phyloP scores from a whole-genome alignment of 23 tunicate species.

The Trididemnum miniatum region DNA sequence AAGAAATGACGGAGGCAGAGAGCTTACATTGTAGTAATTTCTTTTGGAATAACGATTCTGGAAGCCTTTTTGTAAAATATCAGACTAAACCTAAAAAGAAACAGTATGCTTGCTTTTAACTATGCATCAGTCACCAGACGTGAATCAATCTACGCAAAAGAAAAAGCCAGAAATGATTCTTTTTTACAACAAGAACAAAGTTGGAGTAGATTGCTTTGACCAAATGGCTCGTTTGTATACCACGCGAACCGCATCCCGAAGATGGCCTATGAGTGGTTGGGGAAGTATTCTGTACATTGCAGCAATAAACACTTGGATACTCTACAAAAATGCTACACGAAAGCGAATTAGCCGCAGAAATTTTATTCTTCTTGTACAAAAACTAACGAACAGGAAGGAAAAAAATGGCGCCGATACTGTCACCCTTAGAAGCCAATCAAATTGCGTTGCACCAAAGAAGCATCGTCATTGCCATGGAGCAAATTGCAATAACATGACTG shows the following conservation, averaged over 20 bases:
- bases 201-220: constrained; percentile 11
- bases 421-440: neutral
- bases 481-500: neutral
- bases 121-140: constrained; percentile 10
- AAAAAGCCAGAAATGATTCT: constrained; percentile 8
- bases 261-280: constrained; percentile 17
- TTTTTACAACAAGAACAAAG: constrained; percentile 26
- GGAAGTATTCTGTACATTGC: constrained; percentile 7
- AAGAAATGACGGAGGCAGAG: constrained; percentile 21
- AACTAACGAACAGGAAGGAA: neutral
- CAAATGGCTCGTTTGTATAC: constrained; percentile 25
- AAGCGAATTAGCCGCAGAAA: neutral
- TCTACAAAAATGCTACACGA: neutral
- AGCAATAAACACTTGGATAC: too few relatives aligned
- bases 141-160: neutral
- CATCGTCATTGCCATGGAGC: constrained; percentile 5
- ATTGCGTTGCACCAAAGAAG: neutral
- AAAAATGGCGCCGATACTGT: neutral
- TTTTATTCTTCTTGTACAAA: neutral
- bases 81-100: neutral
- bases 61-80: neutral
- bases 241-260: neutral
- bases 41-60: neutral
- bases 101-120: constrained; percentile 6
- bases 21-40: constrained; percentile 7